Evolutionary conservation across 1,140 invertebrate genomes (phyloP).

Genomic region (Drosophila burlai): DNA sequence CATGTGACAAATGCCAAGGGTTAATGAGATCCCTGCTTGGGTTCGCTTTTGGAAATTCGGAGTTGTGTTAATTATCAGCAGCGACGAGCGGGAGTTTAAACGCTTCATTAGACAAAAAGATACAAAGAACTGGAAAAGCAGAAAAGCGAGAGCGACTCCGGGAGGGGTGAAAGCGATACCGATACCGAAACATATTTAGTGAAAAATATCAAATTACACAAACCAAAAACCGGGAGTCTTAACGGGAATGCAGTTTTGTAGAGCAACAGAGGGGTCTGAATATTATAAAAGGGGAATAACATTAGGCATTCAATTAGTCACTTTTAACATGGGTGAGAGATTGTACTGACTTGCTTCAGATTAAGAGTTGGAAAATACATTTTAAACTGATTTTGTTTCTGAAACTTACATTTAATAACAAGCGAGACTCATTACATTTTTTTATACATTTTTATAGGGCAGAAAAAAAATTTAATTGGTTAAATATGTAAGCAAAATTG

Average conservation of each 20-base stretch:
- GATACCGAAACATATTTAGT: slow-evolving; percentile 40
- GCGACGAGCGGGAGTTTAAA: slow-evolving; percentile 63
- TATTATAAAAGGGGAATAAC: slow-evolving; percentile 4
- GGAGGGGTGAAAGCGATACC: slow-evolving; percentile 55
- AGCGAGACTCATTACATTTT: no score
- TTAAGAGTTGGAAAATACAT: slow-evolving; percentile 1
- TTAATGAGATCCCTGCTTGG: slow-evolving; percentile 65
- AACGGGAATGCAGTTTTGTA: slow-evolving; percentile 28
- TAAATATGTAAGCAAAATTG: neutral
- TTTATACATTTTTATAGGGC: neutral
- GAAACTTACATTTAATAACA: neutral
- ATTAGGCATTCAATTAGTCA: slow-evolving; percentile 66
- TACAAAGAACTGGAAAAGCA: slow-evolving; percentile 7
- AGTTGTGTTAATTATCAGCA: slow-evolving; percentile 81
- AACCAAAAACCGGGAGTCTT: slow-evolving; percentile 18
- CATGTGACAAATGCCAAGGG: slow-evolving; percentile 77
- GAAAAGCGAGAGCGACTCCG: neutral
- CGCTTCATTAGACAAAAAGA: slow-evolving; percentile 73
- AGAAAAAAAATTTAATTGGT: neutral
- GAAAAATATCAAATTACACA: slow-evolving; percentile 68
- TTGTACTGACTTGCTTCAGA: neutral
- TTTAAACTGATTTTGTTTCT: slow-evolving; percentile 5
- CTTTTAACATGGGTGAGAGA: slow-evolving; percentile 17
- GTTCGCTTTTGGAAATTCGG: slow-evolving; percentile 31
- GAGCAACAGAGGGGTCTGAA: slow-evolving; percentile 9